phyloP scores from a whole-genome alignment of 1,140 invertebrate genomes.

The Drosophila triauraria region DNA sequence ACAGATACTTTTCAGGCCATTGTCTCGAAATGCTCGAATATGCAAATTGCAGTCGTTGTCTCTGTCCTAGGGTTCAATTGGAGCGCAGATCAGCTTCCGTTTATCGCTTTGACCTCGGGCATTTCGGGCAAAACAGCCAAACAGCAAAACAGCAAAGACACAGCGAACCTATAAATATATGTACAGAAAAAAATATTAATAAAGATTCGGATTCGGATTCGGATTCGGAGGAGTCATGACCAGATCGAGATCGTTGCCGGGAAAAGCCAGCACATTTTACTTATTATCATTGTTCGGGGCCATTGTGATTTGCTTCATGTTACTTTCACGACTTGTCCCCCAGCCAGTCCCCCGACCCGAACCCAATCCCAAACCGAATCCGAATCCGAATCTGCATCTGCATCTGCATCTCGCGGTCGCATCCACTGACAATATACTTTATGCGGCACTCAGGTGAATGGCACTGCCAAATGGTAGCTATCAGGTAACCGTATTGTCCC shows the following conservation, averaged over 20 bases:
- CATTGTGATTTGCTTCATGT: conserved; percentile 63
- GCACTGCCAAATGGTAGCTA: conserved; percentile 62
- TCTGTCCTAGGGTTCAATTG: conserved; percentile 39
- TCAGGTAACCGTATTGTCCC: conserved; percentile 60
- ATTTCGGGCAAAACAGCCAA: conserved; percentile 32
- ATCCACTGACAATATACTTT: conserved; percentile 59
- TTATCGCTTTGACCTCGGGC: conserved; percentile 70
- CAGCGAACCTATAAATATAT: conserved; percentile 30
- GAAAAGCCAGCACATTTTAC: conserved; percentile 55
- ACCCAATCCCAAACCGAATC: neutral
- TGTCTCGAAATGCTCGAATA: conserved; percentile 72
- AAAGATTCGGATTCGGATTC: conserved; percentile 46
- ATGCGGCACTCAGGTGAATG: conserved; percentile 61
- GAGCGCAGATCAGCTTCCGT: conserved; percentile 52
- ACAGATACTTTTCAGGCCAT: conserved; percentile 29
- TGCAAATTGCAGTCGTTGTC: conserved; percentile 64
- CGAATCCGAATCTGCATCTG: conserved; percentile 7
- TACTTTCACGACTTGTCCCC: conserved; percentile 72
- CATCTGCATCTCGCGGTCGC: conserved; percentile 18
- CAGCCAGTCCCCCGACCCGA: neutral
- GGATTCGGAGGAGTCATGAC: conserved; percentile 57
- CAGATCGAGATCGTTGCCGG: conserved; percentile 31
- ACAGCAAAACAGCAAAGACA: conserved; percentile 5
- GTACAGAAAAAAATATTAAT: conserved; percentile 65
- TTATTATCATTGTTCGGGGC: conserved; percentile 70